Conservation (phyloP, 2,888 invertebrate species). For the Chironomus tentans region DNA sequence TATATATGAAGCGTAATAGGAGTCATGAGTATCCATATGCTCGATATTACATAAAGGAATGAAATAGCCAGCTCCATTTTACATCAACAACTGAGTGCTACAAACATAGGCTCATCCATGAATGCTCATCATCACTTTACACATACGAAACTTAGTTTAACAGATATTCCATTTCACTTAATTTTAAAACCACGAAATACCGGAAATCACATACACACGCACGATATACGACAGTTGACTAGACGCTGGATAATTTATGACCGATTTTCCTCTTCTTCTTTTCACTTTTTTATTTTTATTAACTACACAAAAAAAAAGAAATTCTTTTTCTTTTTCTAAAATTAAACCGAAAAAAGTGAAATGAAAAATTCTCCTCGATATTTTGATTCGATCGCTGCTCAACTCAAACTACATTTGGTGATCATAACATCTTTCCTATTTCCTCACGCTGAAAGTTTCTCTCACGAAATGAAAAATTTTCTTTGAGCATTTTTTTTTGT, state of each 20-base stretch:
- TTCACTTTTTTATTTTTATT: neutral
- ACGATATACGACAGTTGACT: neutral
- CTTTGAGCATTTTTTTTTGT: neutral
- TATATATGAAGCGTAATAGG: too few species aligned
- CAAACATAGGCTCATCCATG: neutral
- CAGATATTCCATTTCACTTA: neutral
- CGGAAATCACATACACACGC: neutral
- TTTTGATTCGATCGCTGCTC: conserved; percentile 5
- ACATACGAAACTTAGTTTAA: neutral
- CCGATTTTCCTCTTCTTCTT: neutral
- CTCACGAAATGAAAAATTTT: neutral
- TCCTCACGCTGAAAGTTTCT: neutral
- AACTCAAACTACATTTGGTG: neutral
- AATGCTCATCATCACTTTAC: neutral
- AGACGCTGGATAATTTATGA: conserved; percentile 5
- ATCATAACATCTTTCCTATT: neutral
- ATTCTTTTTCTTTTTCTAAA: neutral
- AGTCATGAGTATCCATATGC: too few species aligned
- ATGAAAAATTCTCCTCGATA: neutral
- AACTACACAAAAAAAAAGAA: neutral
- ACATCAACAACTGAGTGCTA: neutral
- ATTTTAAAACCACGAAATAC: neutral
- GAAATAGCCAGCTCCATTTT: neutral
- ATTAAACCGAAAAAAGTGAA: neutral
- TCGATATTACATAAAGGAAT: too few species aligned